Evolutionary conservation across 2,888 invertebrate genomes (phyloP), one percentile per base, ranked within the genome.

Genomic region (Conomelus anceps): DNA sequence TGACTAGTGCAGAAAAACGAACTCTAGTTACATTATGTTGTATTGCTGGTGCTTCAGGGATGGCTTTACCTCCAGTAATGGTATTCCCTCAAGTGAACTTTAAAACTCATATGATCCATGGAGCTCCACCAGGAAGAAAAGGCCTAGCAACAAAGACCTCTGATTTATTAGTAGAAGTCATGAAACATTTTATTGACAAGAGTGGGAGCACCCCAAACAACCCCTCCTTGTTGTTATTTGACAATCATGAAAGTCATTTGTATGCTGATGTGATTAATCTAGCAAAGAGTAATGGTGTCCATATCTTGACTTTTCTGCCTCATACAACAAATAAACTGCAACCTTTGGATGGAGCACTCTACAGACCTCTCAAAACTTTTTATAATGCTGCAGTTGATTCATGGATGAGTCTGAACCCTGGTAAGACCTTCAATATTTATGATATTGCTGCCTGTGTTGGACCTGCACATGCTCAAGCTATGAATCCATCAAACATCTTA

Each of bases 191-290:
- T 86, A 29, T 90, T 41, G 41, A 41, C 41, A 41, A 23, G 89
- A 90, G 91, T 26, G 89, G 91, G 17, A 90, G 90, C 89, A 91
- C 91, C 22, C 91, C 90, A 89, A 91, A 92, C 29, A 92, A 92
- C 90, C 92, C 92, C 84, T 89, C 91, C n/a, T 90, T 92, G 13
- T 90, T 92, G 22, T 91, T 93, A 22, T 91, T 91, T 85, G 93
- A 93, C 90, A 93, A 93, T 89, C 92, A 92, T 90, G 92, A 93
- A 88, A 91, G 91, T 63, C 90, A 90, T 63, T 22, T 90, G 6
- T 87, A 41, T 22, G 41, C 88, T 87, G 41, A 86, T 41, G 86
- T 84, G 22, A 86, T 90, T 22, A 23, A 90, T 23, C 22, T 88
- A 17, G 89, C 63, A 41, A 90, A 87, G 88, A 84, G 41, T 22